A percentile compares a stretch with the other conserved stretches of the same genome.
Evolutionary conservation across 53 echinoderm and acorn worm species (phyloP).

Genomic region (Crossaster papposus): DNA sequence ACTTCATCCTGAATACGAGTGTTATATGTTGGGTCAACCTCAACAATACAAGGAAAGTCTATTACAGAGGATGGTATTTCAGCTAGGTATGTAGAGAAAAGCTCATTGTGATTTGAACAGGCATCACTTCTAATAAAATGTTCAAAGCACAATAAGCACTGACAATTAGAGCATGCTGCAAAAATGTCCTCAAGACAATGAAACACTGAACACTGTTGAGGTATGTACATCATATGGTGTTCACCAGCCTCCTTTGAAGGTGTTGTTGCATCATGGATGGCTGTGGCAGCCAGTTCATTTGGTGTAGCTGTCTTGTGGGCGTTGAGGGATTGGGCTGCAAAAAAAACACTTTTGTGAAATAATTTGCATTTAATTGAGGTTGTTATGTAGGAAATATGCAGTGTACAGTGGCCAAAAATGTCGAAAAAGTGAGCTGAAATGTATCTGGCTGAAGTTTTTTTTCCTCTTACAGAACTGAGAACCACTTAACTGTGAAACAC

Average conservation of each 20-base stretch:
- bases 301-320: background rate
- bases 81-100: background rate
- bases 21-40: too few relatives aligned
- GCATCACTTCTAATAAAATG: conserved; percentile 39
- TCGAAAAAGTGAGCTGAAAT: background rate
- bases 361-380: background rate
- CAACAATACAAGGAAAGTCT: too few relatives aligned
- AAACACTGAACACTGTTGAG: conserved; percentile 10
- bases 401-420: background rate
- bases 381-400: background rate
- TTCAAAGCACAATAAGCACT: conserved; percentile 54
- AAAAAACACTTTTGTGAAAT: background rate
- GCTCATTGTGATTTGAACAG: conserved; percentile 45
- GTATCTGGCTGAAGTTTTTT: background rate
- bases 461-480: background rate
- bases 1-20: too few relatives aligned
- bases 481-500: background rate
- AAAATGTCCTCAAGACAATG: conserved; percentile 1
- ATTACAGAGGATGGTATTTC: background rate
- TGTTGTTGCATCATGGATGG: too few relatives aligned
- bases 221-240: background rate
- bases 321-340: background rate
- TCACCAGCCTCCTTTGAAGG: too few relatives aligned
- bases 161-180: conserved; percentile 17
- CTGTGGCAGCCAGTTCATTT: too few relatives aligned